These are phyloP conservation scores for Artibeus jamaicensis DNA, from an alignment of 2,797 vertebrate species.

Conservation along the genomic window DNA sequence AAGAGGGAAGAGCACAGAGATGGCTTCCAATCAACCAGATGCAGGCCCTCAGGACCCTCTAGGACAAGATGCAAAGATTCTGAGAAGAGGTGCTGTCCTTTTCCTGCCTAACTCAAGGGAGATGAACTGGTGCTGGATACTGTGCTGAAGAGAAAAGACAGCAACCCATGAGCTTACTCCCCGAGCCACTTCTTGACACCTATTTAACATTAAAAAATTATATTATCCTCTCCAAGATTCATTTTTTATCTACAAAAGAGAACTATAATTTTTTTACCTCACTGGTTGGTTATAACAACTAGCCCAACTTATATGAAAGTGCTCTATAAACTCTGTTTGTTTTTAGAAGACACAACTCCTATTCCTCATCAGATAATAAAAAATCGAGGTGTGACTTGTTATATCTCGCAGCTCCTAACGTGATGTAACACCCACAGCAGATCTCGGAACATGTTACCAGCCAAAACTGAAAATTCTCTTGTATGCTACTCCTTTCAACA, in stretches of 20 bases:
- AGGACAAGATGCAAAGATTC: neutral
- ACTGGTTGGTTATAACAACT: neutral
- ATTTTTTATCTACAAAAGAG: neutral
- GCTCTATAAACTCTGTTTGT: neutral
- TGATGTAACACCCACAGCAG: neutral
- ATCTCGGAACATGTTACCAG: neutral
- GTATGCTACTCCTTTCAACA: neutral
- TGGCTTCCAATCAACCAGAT: neutral
- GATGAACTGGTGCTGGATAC: accelerated
- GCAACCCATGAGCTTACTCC: neutral
- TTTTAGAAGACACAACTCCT: neutral
- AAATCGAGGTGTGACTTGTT: neutral
- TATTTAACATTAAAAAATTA: neutral
- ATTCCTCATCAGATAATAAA: neutral
- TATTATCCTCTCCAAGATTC: neutral
- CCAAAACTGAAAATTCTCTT: neutral
- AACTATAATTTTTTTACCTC: neutral
- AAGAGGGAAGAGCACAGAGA: neutral
- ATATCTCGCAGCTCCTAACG: neutral
- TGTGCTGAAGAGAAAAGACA: neutral
- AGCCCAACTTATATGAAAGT: neutral
- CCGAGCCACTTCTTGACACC: neutral
- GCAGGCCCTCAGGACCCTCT: neutral
- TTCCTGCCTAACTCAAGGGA: neutral
- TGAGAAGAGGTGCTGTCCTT: neutral